Evolutionary conservation across 2,797 vertebrate genomes (phyloP), one percentile per base, ranked within the genome.

Genomic region (Oryzias sinensis): DNA sequence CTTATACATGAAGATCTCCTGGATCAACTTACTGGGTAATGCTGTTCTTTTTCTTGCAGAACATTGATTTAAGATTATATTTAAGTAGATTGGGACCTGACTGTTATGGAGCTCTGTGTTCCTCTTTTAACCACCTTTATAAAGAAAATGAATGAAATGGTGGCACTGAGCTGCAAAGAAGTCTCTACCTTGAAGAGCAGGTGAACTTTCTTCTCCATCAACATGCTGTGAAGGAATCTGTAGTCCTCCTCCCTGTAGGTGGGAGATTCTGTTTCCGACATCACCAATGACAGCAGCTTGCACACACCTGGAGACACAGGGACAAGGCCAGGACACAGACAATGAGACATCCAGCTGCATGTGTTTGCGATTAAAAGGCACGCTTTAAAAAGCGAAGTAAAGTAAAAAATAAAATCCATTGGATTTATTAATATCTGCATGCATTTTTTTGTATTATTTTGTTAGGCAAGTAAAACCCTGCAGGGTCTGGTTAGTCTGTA

Each of bases 181-280:
- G 5, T 18, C 24, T 16, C 70, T 49, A 92, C 91, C 89, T 93
- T 93, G 82, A 97, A 92, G 79, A 98, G 92, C 85, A 95, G 91
- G 90, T 97, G 96, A 82, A 97, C 93, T 84, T 94, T 96, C 87
- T 94, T 97, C 91, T 94, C 94, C 92, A 93, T 94, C 91, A 97
- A 81, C 92, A 96, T 91, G 89, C 95, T 94, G 92, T 95, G 95
- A 69, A 97, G 95, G 91, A 97, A 97, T 86, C 90, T 92, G 90
- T 94, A 93, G 89, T 99, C 95, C 90, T 97, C 95, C 87, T 95
- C 93, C 84, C 91, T 93, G 86, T 94, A 93, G 80, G 92, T 89
- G 73, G 93, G 92, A 77, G 89, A 86, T 88, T 94, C 93, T 69
- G 94, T 90, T 86, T 93, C 94, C 82, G 91, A 92, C 84, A 96